Percentiles rank a stretch among this genome's conserved stretches.
These are phyloP conservation scores for Agrypnia vestita DNA, from an alignment of 1,140 invertebrate genomes.

Conservation along the genomic window DNA sequence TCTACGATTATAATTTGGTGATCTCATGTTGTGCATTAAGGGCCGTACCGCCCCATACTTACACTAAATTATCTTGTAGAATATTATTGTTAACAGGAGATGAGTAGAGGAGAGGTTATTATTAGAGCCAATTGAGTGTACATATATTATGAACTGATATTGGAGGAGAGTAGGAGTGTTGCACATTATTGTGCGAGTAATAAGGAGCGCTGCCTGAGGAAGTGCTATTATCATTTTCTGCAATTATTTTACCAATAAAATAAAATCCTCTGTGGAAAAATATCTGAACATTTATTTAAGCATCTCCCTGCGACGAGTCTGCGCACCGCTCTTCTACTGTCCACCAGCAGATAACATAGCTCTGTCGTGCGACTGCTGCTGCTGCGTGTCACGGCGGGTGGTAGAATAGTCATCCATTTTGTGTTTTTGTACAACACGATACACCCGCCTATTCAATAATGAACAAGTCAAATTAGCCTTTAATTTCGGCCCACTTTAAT, in stretches of 20 bases:
- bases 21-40: slow-evolving; percentile 45
- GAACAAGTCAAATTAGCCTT: too few relatives aligned
- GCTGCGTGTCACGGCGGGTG: too few relatives aligned
- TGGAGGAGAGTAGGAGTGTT: slow-evolving; percentile 6
- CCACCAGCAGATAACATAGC: too few relatives aligned
- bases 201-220: slow-evolving; percentile 11
- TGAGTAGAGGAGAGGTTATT: not conserved
- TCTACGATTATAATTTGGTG: slow-evolving; percentile 8
- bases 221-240: slow-evolving; percentile 40
- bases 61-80: slow-evolving; percentile 44
- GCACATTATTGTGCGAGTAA: not conserved
- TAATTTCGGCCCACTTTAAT: too few relatives aligned
- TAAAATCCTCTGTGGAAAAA: slow-evolving; percentile 44
- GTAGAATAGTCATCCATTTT: too few relatives aligned
- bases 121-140: slow-evolving; percentile 21
- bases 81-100: slow-evolving; percentile 38
- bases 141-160: slow-evolving; percentile 34
- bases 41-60: slow-evolving; percentile 4
- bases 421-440: too few relatives aligned
- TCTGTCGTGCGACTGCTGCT: too few relatives aligned
- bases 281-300: slow-evolving; percentile 43
- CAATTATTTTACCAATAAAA: slow-evolving; percentile 46
- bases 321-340: too few relatives aligned
- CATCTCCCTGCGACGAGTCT: not conserved
- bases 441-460: too few relatives aligned